phyloP scores from a whole-genome alignment of 2,797 vertebrate species.

The Phoeniculus purpureus region DNA sequence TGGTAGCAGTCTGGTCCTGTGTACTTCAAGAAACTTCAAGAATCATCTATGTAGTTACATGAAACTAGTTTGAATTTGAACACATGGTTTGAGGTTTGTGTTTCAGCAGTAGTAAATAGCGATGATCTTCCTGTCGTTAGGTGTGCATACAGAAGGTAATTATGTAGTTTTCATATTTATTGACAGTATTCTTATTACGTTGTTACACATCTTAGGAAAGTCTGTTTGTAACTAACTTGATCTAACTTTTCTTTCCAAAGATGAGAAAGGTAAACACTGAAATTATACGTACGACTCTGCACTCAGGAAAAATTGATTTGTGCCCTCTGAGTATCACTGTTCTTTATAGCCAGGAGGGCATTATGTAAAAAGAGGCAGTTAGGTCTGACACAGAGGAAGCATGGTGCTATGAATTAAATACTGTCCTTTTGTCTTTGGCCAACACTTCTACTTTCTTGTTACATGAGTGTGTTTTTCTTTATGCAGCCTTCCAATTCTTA shows the following conservation, averaged over 20 bases:
- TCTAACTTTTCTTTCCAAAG: not conserved
- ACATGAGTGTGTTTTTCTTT: not conserved
- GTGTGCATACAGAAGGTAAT: not conserved
- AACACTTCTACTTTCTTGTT: not conserved
- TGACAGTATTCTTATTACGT: not conserved
- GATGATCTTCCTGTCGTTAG: not conserved
- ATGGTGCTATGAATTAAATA: slow-evolving; percentile 17
- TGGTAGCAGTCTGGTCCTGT: not conserved
- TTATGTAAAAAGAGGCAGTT: not conserved
- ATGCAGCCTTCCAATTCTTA: not conserved
- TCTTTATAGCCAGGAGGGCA: not conserved
- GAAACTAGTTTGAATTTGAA: not conserved
- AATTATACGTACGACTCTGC: not conserved
- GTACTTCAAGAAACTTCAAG: not conserved
- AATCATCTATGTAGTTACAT: fast-evolving
- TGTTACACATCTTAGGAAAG: not conserved
- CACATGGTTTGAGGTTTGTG: not conserved
- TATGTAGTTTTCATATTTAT: not conserved
- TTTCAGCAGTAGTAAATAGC: not conserved
- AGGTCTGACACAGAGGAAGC: slow-evolving; percentile 4
- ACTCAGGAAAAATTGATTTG: not conserved
- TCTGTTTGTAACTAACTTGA: not conserved
- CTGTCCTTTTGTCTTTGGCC: not conserved
- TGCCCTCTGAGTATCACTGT: not conserved
- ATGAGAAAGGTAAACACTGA: not conserved